Evolutionary conservation across 2,888 invertebrate species (phyloP).

Genomic region (Cosmorhoe ocellata): DNA sequence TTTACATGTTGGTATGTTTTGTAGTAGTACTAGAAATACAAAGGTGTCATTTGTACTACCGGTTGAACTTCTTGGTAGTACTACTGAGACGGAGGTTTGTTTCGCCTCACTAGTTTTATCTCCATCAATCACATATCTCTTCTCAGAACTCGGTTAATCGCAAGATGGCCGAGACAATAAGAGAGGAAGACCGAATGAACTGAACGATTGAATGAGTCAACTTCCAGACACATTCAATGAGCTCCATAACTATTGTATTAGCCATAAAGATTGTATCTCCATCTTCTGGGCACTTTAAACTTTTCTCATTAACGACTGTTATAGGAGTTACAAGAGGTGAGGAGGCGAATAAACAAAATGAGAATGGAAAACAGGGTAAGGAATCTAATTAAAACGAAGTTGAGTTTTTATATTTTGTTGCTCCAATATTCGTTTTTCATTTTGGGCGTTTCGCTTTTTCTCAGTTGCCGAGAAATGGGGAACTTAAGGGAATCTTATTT

Average conservation of each 20-base stretch:
- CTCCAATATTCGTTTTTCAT: constrained; percentile 37
- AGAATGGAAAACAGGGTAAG: constrained; percentile 45
- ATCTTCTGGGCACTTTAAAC: constrained; percentile 44
- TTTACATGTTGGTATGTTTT: no score
- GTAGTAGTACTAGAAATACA: no score
- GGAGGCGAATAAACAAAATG: constrained; percentile 47
- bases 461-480: constrained; percentile 31
- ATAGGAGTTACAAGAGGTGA: constrained; percentile 58
- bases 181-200: no score
- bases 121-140: no score
- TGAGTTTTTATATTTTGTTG: constrained; percentile 45
- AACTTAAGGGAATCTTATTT: constrained; percentile 38
- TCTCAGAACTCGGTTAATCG: no score
- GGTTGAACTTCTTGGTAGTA: no score
- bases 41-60: no score
- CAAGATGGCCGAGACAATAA: no score
- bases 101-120: no score
- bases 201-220: background rate
- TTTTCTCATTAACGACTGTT: constrained; percentile 64
- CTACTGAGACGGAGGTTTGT: no score
- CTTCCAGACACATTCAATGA: constrained; percentile 2
- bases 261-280: constrained; percentile 40
- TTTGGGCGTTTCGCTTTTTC: constrained; percentile 27
- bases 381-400: constrained; percentile 64
- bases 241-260: constrained; percentile 40